phyloP scores from a whole-genome alignment of 1,140 invertebrate species.

The Aporrectodea caliginosa region DNA sequence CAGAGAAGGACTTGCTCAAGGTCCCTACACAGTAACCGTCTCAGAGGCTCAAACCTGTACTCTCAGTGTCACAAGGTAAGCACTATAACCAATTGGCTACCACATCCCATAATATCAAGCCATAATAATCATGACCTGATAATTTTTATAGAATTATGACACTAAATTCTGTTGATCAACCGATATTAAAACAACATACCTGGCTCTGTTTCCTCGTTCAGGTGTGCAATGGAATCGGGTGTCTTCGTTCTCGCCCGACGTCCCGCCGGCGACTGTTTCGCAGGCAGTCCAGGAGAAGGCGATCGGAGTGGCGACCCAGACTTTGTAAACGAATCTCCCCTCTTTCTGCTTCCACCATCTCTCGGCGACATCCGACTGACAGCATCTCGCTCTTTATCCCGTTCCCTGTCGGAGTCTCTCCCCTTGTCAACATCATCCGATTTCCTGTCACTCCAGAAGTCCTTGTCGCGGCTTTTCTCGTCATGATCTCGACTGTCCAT shows the following conservation, averaged over 20 bases:
- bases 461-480: not conserved
- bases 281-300: not conserved
- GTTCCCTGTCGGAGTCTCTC: constrained; percentile 38
- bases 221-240: not conserved
- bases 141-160: too few relatives aligned
- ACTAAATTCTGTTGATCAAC: too few relatives aligned
- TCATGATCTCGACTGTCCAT: constrained; percentile 36
- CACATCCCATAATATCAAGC: too few relatives aligned
- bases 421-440: constrained; percentile 39
- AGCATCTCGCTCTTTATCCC: constrained; percentile 41
- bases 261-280: not conserved
- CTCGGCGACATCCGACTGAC: constrained; percentile 58
- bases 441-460: constrained; percentile 20
- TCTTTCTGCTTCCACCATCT: constrained; percentile 12
- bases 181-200: too few relatives aligned
- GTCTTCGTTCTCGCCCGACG: not conserved
- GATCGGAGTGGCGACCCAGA: not conserved
- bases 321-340: not conserved
- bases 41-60: too few relatives aligned
- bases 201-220: not conserved
- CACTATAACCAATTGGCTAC: too few relatives aligned
- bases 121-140: too few relatives aligned
- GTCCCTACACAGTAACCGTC: too few relatives aligned
- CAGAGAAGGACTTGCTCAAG: too few relatives aligned
- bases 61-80: too few relatives aligned